Evolutionary conservation across 2,113 vertebrate species (phyloP).

Genomic region (Delphinus delphis): DNA sequence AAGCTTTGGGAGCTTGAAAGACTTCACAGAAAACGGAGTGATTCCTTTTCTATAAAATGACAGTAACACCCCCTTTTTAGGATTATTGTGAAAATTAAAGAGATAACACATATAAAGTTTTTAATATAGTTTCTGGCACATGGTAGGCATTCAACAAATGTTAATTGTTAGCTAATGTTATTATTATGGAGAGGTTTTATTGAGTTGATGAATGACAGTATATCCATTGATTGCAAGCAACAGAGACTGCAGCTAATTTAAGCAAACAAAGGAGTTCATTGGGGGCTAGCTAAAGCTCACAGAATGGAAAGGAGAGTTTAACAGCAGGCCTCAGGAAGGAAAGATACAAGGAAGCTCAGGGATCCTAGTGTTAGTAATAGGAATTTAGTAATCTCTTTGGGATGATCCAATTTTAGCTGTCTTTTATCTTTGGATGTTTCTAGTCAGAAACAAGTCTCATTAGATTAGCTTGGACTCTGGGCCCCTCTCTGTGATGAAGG

Average conservation of each 20-base stretch:
- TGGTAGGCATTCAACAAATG: background rate
- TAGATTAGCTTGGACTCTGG: background rate
- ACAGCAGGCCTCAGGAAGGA: background rate
- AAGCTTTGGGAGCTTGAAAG: constrained; percentile 7
- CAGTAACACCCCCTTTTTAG: background rate
- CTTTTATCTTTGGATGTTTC: constrained; percentile 28
- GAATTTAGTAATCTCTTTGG: background rate
- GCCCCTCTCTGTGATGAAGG: background rate
- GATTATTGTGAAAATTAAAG: constrained; percentile 33
- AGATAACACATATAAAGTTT: background rate
- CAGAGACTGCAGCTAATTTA: background rate
- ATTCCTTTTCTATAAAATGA: constrained; percentile 19
- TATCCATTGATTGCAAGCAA: background rate
- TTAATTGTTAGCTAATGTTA: background rate
- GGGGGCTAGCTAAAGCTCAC: background rate
- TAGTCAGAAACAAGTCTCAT: background rate
- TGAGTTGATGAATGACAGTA: background rate
- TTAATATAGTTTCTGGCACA: background rate
- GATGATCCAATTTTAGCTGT: background rate
- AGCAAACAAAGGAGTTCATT: background rate
- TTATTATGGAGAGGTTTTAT: constrained; percentile 21
- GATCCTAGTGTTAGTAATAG: background rate
- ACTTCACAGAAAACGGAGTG: constrained; percentile 20
- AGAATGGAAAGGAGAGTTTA: background rate
- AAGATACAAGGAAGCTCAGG: background rate